Conservation (phyloP, 2,888 invertebrate species). For the Tryphoninae sp. region DNA sequence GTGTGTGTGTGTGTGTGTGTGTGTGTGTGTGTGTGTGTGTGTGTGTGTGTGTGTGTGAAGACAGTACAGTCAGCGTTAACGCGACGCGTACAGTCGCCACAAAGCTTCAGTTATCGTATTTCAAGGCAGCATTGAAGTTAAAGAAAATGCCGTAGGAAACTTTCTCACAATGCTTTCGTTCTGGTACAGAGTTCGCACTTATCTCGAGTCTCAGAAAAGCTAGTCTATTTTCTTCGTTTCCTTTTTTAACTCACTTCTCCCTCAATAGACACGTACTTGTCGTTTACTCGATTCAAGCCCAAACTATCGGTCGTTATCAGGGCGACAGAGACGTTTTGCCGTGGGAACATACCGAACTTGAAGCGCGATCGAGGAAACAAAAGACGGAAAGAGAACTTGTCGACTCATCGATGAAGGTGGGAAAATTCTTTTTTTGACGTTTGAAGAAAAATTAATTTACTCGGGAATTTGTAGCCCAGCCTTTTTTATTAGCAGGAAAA, state of each 20-base stretch:
- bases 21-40: too few species aligned
- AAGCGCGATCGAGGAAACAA: background rate
- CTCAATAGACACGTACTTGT: background rate
- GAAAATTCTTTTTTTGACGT: background rate
- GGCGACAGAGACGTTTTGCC: constrained; percentile 5
- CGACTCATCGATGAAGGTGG: too few species aligned
- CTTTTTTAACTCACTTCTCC: background rate
- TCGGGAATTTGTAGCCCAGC: too few species aligned
- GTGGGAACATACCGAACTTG: background rate
- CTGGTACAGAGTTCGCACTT: background rate
- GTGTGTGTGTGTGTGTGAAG: background rate
- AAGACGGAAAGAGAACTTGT: background rate
- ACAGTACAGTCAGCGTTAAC: constrained; percentile 16
- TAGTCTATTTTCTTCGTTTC: constrained; percentile 1
- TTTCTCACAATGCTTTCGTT: constrained; percentile 7
- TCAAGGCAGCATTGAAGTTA: constrained; percentile 33
- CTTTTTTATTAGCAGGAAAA: too few species aligned
- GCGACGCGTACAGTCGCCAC: constrained; percentile 9
- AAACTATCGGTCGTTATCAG: constrained; percentile 6
- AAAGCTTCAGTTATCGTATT: constrained; percentile 37
- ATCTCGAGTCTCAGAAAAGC: constrained; percentile 3
- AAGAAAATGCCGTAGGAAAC: constrained; percentile 26
- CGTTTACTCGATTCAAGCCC: background rate
- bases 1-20: background rate
- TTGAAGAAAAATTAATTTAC: too few species aligned